Evolutionary conservation across 2,888 invertebrate genomes (phyloP), one percentile per base, ranked within the genome.

Genomic region (Palloptera scutellata): DNA sequence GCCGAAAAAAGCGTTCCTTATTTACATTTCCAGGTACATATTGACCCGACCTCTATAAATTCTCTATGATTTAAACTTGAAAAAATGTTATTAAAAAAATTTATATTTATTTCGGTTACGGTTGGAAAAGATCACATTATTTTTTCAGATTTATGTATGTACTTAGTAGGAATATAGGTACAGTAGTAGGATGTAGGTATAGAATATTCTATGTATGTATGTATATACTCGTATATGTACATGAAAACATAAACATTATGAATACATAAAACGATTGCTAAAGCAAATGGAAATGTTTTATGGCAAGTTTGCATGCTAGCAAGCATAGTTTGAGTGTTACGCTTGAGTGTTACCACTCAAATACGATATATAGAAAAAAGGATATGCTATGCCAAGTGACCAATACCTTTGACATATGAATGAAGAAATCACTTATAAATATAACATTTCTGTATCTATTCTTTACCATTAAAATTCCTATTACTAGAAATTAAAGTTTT

Each of bases 221-320:
- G 20, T 59, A 64, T 58, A 53, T 52, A 52, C 52, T 20, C 15
- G 58, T 42, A 52, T 20, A 59, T 51, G n/a, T 53, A n/a, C 43
- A 42, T 19, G 52, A 58, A 52, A 64, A 41, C 64, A 64, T 58
- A 4, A 51, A 58, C n/a, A 55, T 30, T 30, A 58, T 53, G 45
- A 51, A 60, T 19, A 48, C 48, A 41, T 52, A 63, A 51, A 55
- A 41, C 55, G 40, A 58, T 61, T 55, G 51, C 40, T 51, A 43
- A 30, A 70, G 68, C 59, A 65, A 66, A 64, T 67, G 76, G 77
- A 78, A 77, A 79, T 79, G 77, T 76, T 76, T 83, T 82, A 83
- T 83, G 78, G 76, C 77, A 67, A 73, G 75, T 78, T 82, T 72
- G 82, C 83, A 83, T 83, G 83, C 80, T 76, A 81, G 76, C 58